Evolutionary conservation across 2,888 invertebrate genomes (phyloP), one percentile per base, ranked within the genome.

Genomic region (Erebia palarica): DNA sequence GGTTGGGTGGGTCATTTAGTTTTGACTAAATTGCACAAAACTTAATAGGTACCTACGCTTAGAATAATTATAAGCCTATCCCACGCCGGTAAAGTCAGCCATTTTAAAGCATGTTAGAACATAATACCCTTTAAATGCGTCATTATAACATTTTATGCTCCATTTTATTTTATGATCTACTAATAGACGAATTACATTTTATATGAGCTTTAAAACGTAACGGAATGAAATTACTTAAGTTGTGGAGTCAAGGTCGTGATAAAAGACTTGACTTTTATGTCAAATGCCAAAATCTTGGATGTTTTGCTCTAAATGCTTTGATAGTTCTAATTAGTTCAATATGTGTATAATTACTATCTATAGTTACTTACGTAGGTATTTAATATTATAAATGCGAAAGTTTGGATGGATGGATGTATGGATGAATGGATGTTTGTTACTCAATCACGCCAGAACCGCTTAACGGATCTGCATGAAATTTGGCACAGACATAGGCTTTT

Each of bases 21-120:
- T 63, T 21, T 13, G 47, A 16, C 18, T 47, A 14, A 63, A 18
- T 61, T 68, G 71, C 65, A 63, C 66, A n/a, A 58, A 73, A 73
- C 73, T 68, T 68, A 72, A 65, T 69, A 36, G 36, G 36, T 7
- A n/a, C n/a, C n/a, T n/a, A 68, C 67, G 49, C 58, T 57, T 36
- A 36, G 36, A 36, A 21, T 3, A 4, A 18, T 18, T 65, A 61
- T 68, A 72, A 72, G 65, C 60, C 72, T 68, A 68, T 71, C 57
- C 3, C 64, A 14, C 18, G 21, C 49, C n/a, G 64, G 58, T 59
- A 65, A 69, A 69, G 65, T 65, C 64, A 49, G 49, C 18, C 21
- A 59, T 67, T 67, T 72, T 72, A 72, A 70, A 72, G 69, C 51
- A 55, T 66, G 66, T 67, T 67, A 59, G 36, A 72, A 63, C 63